Percentiles rank a stretch among this genome's conserved stretches.
phyloP scores from a whole-genome alignment of 2,888 invertebrate genomes.

The Aphelenchoides bicaudatus region DNA sequence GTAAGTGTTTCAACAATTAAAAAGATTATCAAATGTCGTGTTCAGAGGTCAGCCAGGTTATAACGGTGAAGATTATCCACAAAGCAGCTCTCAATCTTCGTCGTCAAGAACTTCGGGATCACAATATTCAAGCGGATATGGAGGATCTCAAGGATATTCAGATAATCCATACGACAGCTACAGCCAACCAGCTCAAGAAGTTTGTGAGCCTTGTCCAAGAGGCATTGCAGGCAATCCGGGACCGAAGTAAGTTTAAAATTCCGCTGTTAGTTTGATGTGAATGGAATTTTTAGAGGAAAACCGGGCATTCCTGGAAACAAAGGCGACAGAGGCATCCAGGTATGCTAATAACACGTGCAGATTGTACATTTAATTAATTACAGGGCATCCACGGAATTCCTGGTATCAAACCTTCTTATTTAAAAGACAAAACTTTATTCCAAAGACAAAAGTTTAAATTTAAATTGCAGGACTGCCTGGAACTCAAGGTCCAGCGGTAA shows the following conservation, averaged over 20 bases:
- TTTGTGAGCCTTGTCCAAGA: constrained; percentile 21
- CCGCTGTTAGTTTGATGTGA: neutral
- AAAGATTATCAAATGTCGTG: neutral
- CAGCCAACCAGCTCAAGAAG: too few relatives aligned
- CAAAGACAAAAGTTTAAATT: too few relatives aligned
- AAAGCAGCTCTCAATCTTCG: neutral
- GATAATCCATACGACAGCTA: constrained; percentile 8
- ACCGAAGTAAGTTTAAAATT: neutral
- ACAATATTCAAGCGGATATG: too few relatives aligned
- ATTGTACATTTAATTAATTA: neutral
- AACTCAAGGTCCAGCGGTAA: too few relatives aligned
- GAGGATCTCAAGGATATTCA: too few relatives aligned
- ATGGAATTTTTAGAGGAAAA: constrained; percentile 17
- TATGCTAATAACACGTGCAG: neutral
- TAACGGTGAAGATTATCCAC: constrained; percentile 18
- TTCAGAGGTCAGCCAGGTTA: constrained; percentile 7
- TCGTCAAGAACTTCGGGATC: too few relatives aligned
- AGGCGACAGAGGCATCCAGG: constrained; percentile 19
- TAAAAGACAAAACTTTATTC: too few relatives aligned
- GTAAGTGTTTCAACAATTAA: neutral
- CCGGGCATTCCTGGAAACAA: constrained; percentile 21
- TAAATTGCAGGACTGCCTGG: too few relatives aligned
- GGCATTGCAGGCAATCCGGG: constrained; percentile 18
- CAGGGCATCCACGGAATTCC: constrained; percentile 19
- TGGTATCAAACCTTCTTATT: too few relatives aligned